phyloP scores from a whole-genome alignment of 2,113 vertebrate genomes.

The Sprattus sprattus region DNA sequence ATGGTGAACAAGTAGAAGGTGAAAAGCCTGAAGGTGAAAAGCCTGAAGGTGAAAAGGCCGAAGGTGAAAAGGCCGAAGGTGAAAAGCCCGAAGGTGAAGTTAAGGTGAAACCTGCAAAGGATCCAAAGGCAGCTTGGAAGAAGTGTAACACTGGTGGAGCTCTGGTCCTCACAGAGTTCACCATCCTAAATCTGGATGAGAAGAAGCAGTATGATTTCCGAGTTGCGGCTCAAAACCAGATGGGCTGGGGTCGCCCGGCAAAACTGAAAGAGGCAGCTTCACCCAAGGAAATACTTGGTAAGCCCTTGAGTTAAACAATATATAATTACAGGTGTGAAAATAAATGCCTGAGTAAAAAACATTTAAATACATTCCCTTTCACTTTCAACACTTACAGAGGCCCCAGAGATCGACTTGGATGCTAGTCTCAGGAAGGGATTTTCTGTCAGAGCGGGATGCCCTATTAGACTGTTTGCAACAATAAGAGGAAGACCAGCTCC shows the following conservation, averaged over 20 bases:
- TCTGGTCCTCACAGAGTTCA: conserved; percentile 89
- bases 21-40: not conserved
- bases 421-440: conserved; percentile 94
- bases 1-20: not conserved
- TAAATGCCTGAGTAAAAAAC: too few species aligned
- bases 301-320: conserved; percentile 38
- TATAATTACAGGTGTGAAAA: not conserved
- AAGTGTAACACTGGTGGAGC: conserved; percentile 87
- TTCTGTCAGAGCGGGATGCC: conserved; percentile 90
- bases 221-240: conserved; percentile 94
- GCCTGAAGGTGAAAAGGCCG: not conserved
- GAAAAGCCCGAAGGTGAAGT: conserved; percentile 21
- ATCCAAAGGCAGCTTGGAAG: conserved; percentile 90
- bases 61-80: not conserved
- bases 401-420: conserved; percentile 95
- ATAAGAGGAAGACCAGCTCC: conserved; percentile 91
- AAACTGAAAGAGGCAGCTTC: conserved; percentile 89
- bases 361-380: not conserved
- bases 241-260: conserved; percentile 92
- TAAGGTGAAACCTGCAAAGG: conserved; percentile 71
- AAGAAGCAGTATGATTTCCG: conserved; percentile 93
- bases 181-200: conserved; percentile 85
- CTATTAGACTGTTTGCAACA: conserved; percentile 92
- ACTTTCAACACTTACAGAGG: conserved; percentile 73
- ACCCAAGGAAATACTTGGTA: conserved; percentile 94